Evolutionary conservation across 2,113 vertebrate genomes (phyloP).

Genomic region (Saccopteryx bilineata): DNA sequence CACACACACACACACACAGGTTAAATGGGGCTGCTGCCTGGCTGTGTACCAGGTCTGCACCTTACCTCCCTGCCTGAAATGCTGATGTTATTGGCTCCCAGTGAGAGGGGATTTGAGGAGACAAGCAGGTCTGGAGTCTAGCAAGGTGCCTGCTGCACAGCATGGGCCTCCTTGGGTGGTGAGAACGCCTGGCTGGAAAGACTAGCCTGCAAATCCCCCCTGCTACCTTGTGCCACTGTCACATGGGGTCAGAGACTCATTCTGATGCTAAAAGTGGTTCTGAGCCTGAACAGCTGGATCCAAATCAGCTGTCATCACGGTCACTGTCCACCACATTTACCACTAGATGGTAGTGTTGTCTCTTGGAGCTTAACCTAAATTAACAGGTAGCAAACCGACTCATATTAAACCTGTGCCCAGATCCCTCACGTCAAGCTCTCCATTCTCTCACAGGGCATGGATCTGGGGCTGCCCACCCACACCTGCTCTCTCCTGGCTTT

Average conservation of each 20-base stretch:
- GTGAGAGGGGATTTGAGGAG: accelerated
- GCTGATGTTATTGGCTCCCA: neutral
- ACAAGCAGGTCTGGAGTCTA: neutral
- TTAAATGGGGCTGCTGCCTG: neutral
- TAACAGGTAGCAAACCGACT: neutral
- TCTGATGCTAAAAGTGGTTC: neutral
- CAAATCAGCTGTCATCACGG: accelerated
- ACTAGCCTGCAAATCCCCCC: neutral
- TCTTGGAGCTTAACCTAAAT: neutral
- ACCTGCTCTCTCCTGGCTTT: neutral
- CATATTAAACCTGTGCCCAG: neutral
- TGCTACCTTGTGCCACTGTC: neutral
- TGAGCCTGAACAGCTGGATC: neutral
- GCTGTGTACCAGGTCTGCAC: neutral
- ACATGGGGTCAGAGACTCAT: neutral
- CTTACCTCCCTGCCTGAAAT: neutral
- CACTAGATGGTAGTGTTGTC: constrained; percentile 20
- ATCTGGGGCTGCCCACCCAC: no score
- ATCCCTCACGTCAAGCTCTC: neutral
- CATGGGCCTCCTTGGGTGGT: neutral
- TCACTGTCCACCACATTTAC: neutral
- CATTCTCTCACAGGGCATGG: accelerated
- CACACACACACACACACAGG: neutral
- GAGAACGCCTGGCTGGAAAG: neutral
- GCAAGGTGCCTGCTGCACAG: accelerated